Evolutionary conservation across 1,140 invertebrate genomes (phyloP).

Genomic region (Mercenaria mercenaria): DNA sequence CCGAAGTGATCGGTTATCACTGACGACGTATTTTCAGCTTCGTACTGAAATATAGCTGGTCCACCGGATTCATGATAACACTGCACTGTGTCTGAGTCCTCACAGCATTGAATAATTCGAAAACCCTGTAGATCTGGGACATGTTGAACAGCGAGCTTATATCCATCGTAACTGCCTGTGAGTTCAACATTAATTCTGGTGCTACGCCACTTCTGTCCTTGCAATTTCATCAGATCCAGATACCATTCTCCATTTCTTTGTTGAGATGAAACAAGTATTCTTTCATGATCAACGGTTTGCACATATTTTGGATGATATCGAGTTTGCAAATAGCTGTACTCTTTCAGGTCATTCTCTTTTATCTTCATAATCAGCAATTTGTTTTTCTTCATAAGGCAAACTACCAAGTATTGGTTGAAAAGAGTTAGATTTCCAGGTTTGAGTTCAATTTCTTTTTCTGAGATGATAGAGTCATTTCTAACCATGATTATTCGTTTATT

Average conservation of each 20-base stretch:
- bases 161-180: neutral
- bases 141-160: neutral
- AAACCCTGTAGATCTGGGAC: neutral
- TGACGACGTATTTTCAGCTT: neutral
- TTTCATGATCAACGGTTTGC: neutral
- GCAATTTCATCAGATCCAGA: neutral
- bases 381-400: neutral
- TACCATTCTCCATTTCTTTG: neutral
- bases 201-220: neutral
- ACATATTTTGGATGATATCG: neutral
- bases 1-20: neutral
- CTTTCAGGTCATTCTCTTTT: neutral
- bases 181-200: neutral
- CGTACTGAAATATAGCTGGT: neutral
- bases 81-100: neutral
- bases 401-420: neutral
- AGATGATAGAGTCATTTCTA: neutral
- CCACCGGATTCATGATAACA: neutral
- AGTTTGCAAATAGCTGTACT: neutral
- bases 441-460: neutral
- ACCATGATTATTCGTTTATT: neutral
- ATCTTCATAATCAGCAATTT: neutral
- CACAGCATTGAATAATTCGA: neutral
- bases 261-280: conserved; percentile 1
- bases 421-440: neutral